Conservation (phyloP, 2,888 invertebrate genomes). For the Abscondita cerata region DNA sequence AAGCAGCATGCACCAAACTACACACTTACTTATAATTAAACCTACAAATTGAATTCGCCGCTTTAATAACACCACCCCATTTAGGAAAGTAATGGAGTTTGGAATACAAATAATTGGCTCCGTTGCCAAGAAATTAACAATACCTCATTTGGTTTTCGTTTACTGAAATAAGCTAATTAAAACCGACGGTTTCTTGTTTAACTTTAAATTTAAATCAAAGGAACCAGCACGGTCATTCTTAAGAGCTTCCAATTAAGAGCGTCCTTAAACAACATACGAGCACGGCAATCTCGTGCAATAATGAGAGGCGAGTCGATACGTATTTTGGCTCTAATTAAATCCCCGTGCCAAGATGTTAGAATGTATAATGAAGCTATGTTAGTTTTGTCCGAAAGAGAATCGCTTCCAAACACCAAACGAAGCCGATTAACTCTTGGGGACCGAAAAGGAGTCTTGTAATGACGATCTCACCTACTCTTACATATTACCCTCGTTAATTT, state of each 20-base stretch:
- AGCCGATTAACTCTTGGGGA: constrained; percentile 44
- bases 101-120: constrained; percentile 34
- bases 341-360: constrained; percentile 41
- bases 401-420: constrained; percentile 43
- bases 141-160: constrained; percentile 16
- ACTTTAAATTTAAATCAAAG: too few species aligned
- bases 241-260: constrained; percentile 29
- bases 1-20: constrained; percentile 38
- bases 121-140: constrained; percentile 28
- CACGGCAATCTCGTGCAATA: constrained; percentile 31
- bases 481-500: constrained; percentile 44
- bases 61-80: constrained; percentile 33
- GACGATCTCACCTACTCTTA: constrained; percentile 40
- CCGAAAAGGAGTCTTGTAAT: constrained; percentile 38
- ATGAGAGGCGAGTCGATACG: constrained; percentile 35
- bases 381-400: constrained; percentile 39
- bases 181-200: constrained; percentile 11
- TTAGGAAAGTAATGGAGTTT: constrained; percentile 32
- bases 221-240: too few species aligned
- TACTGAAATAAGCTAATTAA: constrained; percentile 16
- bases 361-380: constrained; percentile 45
- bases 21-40: constrained; percentile 38
- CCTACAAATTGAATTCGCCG: constrained; percentile 37
- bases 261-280: constrained; percentile 33
- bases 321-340: constrained; percentile 42